These are phyloP conservation scores for Heteractis magnifica DNA, from an alignment of 92 coral and sea anemone species.

Conservation along the genomic window DNA sequence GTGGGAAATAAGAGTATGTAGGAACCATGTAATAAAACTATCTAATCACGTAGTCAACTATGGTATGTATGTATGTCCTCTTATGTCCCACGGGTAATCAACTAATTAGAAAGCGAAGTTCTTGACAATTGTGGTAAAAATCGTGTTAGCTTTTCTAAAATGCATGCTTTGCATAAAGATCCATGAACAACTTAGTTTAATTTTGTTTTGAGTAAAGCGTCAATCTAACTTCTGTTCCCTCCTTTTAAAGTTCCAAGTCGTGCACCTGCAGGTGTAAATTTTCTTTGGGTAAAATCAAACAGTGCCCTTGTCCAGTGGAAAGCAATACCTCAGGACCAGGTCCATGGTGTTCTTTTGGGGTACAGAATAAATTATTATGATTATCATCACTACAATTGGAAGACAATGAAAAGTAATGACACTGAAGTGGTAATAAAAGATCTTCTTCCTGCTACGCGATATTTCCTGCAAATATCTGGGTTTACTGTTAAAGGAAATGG, in stretches of 20 bases:
- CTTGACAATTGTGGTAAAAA: too few species aligned
- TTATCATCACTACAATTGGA: background rate
- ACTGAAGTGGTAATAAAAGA: constrained; percentile 10
- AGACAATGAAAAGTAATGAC: background rate
- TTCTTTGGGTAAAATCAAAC: background rate
- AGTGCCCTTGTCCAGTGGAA: background rate
- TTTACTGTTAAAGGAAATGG: constrained; percentile 8
- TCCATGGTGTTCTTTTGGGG: constrained; percentile 11
- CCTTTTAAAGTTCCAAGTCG: background rate
- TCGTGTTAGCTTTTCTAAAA: too few species aligned
- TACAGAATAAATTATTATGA: background rate
- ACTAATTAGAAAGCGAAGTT: too few species aligned
- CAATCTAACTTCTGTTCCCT: too few species aligned
- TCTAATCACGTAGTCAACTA: too few species aligned
- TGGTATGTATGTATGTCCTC: too few species aligned
- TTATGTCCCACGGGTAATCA: too few species aligned
- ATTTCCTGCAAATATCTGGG: background rate
- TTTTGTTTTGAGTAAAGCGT: too few species aligned
- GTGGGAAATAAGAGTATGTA: too few species aligned
- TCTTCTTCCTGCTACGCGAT: background rate
- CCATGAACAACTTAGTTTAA: too few species aligned
- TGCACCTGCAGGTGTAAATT: background rate
- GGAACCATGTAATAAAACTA: too few species aligned
- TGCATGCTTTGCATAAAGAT: too few species aligned
- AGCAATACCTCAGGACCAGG: constrained; percentile 1